phyloP scores from a whole-genome alignment of 2,797 vertebrate genomes.

The Anguilla marmorata region DNA sequence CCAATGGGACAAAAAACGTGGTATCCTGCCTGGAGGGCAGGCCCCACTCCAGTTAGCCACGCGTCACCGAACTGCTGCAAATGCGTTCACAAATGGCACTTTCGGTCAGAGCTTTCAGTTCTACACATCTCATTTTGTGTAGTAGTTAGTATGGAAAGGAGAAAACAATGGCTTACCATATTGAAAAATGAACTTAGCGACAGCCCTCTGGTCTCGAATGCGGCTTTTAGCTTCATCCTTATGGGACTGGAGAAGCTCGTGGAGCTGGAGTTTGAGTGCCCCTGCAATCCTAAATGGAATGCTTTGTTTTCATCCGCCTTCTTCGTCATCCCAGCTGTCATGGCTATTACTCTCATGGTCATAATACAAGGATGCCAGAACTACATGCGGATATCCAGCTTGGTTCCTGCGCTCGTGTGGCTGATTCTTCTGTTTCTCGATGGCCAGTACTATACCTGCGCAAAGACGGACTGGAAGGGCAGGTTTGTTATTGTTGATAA shows the following conservation, averaged over 20 bases:
- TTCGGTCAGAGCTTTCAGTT: slow-evolving; percentile 65
- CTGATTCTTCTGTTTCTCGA: slow-evolving; percentile 75
- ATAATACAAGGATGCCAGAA: slow-evolving; percentile 74
- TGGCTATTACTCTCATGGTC: slow-evolving; percentile 74
- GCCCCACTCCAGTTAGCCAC: slow-evolving; percentile 67
- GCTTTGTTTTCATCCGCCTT: slow-evolving; percentile 72
- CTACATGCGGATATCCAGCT: slow-evolving; percentile 63
- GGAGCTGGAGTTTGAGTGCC: slow-evolving; percentile 77
- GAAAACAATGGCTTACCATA: slow-evolving; percentile 17
- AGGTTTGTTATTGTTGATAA: slow-evolving; percentile 75
- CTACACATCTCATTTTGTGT: slow-evolving; percentile 16
- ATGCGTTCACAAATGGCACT: slow-evolving; percentile 70
- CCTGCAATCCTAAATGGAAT: slow-evolving; percentile 73
- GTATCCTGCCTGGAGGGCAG: slow-evolving; percentile 68
- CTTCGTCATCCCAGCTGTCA: slow-evolving; percentile 76
- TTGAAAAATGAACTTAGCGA: slow-evolving; percentile 16
- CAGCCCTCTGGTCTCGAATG: slow-evolving; percentile 75
- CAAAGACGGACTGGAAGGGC: slow-evolving; percentile 75
- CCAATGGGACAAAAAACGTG: slow-evolving; percentile 72
- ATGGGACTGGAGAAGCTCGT: slow-evolving; percentile 76
- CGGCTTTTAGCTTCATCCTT: slow-evolving; percentile 76
- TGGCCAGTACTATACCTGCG: slow-evolving; percentile 75
- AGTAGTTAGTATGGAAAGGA: slow-evolving; percentile 18
- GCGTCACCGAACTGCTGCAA: slow-evolving; percentile 70
- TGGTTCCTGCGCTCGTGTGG: slow-evolving; percentile 72